A percentile compares a stretch with the other conserved stretches of the same genome.
phyloP scores from a whole-genome alignment of 2,113 vertebrate genomes.

The Hylia prasina region DNA sequence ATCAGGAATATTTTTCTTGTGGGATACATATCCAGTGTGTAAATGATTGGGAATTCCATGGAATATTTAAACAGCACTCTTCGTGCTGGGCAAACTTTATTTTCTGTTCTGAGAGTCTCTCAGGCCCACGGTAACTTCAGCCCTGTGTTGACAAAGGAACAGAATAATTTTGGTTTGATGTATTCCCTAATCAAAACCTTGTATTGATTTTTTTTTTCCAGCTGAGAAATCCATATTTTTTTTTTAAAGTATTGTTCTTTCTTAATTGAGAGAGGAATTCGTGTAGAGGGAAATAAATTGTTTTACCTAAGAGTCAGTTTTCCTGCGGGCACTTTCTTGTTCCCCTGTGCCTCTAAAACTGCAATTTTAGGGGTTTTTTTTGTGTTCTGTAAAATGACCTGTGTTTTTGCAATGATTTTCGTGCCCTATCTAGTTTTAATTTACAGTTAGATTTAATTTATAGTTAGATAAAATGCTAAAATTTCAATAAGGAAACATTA shows the following conservation, averaged over 20 bases:
- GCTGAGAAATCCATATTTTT: not conserved
- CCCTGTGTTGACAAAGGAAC: not conserved
- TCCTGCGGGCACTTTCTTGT: not conserved
- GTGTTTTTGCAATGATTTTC: not conserved
- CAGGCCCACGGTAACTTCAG: not conserved
- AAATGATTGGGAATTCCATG: not conserved
- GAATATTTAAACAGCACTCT: not conserved
- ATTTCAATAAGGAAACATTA: not conserved
- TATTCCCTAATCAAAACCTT: not conserved
- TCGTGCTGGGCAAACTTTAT: not conserved
- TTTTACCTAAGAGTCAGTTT: not conserved
- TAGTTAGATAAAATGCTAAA: not conserved
- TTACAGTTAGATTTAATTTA: not conserved
- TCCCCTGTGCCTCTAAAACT: not conserved
- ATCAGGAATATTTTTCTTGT: not conserved
- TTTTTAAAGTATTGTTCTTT: not conserved
- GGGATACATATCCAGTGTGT: rapidly evolving
- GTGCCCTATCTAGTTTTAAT: not conserved
- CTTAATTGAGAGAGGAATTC: not conserved
- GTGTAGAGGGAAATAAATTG: not conserved
- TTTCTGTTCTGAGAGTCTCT: not conserved
- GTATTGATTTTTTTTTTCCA: not conserved
- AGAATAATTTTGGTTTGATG: not conserved
- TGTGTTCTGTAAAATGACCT: not conserved
- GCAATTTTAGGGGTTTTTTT: not conserved